Base-by-base conservation (phyloP, 2,113 vertebrate genomes). In the Syrrhaptes paradoxus region DNA sequence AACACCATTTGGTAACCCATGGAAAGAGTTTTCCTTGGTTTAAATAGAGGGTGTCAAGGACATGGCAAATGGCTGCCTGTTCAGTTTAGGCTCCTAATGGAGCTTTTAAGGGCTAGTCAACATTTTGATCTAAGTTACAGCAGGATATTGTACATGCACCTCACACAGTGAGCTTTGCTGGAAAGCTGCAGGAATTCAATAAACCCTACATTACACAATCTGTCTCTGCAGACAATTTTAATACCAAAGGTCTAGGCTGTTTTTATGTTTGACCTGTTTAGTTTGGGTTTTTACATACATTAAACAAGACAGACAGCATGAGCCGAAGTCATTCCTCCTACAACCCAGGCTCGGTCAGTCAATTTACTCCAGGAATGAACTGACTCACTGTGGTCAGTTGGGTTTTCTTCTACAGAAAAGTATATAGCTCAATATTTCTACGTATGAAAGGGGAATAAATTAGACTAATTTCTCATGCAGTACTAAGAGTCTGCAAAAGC, bases 111-210 rank as follows among this genome's bases (percentile, higher is more conserved):
- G 75, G 38, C 67, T 57, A 92, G 89, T 77, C 78, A 91, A 92
- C 66, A 79, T 87, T 95, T 87, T 96, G 29, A 85, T 85, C 94
- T 79, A 65, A 94, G 91, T 95, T 82, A 82, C 2, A 10, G 20
- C 41, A 61, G 43, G 29, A 67, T 93, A 84, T 90, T 88, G 55
- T 85, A 80, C 67, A 71, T 48, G 85, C 59, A 55, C 5, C 26
- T 83, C 87, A 57, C 85, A 91, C 59, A 81, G 67, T 51, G 79
- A 95, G 87, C 29, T 92, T 95, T 77, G 63, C 63, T 86, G 75
- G 43, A 86, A 93, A 96, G 63, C 92, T 93, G 58, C 63, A 85
- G 78, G 92, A 72, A 92, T 95, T 94, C 93, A 94, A 90, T 95
- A 93, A 95, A 92, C 82, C 67, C 46, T 77, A 51, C 77, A 87